phyloP scores from a whole-genome alignment of 2,888 invertebrate genomes.

The Craniophora ligustri region DNA sequence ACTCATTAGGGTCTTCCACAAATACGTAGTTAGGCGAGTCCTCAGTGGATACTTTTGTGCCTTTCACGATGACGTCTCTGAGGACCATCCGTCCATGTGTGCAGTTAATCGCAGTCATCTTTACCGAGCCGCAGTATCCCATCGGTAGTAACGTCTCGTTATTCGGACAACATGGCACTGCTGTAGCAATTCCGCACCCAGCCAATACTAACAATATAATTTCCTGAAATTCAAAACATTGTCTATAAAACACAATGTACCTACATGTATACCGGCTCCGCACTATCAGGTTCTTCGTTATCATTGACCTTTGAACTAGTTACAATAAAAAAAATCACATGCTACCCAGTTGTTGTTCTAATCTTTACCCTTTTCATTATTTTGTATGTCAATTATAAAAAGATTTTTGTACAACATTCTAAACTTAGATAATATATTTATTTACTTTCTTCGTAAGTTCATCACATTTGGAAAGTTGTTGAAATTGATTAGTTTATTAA shows the following conservation, averaged over 20 bases:
- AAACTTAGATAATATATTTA: too few relatives aligned
- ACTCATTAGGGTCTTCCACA: slow-evolving; percentile 76
- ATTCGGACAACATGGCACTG: slow-evolving; percentile 72
- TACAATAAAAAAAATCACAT: slow-evolving; percentile 6
- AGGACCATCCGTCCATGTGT: slow-evolving; percentile 73
- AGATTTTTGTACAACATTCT: not conserved
- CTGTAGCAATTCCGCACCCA: slow-evolving; percentile 58
- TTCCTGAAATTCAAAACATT: slow-evolving; percentile 63
- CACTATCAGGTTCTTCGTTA: slow-evolving; percentile 26
- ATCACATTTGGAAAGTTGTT: not conserved
- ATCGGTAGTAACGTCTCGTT: slow-evolving; percentile 60
- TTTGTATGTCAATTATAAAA: not conserved
- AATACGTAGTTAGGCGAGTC: slow-evolving; percentile 75
- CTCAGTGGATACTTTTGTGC: slow-evolving; percentile 73
- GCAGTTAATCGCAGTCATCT: slow-evolving; percentile 66
- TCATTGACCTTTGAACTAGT: slow-evolving; percentile 33
- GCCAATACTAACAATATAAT: slow-evolving; percentile 65
- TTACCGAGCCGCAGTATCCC: slow-evolving; percentile 63
- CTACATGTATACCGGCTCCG: not conserved
- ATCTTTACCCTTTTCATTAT: not conserved
- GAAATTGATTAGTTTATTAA: too few relatives aligned
- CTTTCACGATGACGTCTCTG: slow-evolving; percentile 70
- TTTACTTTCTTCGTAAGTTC: not conserved
- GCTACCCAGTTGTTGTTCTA: not conserved
- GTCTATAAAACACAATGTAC: not conserved